Base-by-base conservation (phyloP, 1,140 invertebrate genomes). In the Dysdera silvatica region DNA sequence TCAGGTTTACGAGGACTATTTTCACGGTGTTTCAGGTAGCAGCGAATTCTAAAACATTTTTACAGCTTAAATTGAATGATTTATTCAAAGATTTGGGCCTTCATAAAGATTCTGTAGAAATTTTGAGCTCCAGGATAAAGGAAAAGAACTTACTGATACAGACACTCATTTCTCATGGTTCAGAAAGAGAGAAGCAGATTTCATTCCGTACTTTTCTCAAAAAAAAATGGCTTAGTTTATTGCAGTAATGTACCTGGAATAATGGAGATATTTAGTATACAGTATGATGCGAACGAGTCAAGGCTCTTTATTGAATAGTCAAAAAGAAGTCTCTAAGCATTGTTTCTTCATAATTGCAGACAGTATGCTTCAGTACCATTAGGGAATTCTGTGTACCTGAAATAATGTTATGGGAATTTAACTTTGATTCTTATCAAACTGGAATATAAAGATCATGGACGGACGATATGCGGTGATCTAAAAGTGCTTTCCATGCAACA, bases 281-380 rank as follows among this genome's bases (percentile, higher is more conserved):
- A 41, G 5, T 29, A 57, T 35, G 29, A 61, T n/a, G 10, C 51
- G 24, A 20, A 6, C 8, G 67, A 69, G 24, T 69, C 62, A 65
- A 12, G 62, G 14, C 29, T 69, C 18, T 69, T 69, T 33, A 68
- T 69, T 45, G 63, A 69, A 33, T 69, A 53, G 12, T 69, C 67
- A 14, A 69, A 69, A 43, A 20, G n/a, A 20, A 69, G 62, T 41
- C 32, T 49, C 14, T 66, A 69, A 48, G 67, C 67, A 28, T 53
- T 69, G 10, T 41, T 69, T 10, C 58, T 69, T 12, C 67, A 69
- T 49, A 69, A 69, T 69, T 57, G 52, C 4, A 67, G 65, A 26
- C 14, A 23, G 12, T 40, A 56, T 51, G 12, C 64, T 48, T 61
- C 67, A 49, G 8, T 10, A 8, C 18, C 8, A 18, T 14, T 10